These are phyloP conservation scores for Apantesis nais DNA, from an alignment of 2,888 invertebrate species.

Conservation along the genomic window DNA sequence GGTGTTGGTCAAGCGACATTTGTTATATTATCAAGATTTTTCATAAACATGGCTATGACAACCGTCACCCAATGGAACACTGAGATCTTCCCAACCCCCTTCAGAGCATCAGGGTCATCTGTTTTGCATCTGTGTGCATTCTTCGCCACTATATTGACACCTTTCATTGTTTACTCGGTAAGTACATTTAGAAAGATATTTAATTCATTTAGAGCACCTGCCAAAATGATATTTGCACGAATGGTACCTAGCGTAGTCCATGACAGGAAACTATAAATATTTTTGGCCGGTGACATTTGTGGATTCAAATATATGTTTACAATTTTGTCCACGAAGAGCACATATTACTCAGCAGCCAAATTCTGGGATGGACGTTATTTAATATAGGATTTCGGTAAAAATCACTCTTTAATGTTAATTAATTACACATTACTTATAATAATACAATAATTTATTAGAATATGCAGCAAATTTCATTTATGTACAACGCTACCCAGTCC, in stretches of 20 bases:
- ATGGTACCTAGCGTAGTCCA: background rate
- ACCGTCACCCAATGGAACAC: slow-evolving; percentile 14
- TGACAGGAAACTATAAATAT: no score
- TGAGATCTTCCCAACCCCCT: slow-evolving; percentile 17
- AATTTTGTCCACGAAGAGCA: no score
- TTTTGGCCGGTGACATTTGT: no score
- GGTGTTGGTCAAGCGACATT: slow-evolving; percentile 6
- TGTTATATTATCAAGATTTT: slow-evolving; percentile 9
- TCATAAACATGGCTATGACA: slow-evolving; percentile 14
- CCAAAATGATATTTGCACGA: background rate
- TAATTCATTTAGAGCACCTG: background rate
- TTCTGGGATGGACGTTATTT: no score
- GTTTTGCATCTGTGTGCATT: slow-evolving; percentile 13
- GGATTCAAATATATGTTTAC: no score
- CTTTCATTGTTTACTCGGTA: slow-evolving; percentile 16
- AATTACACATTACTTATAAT: no score
- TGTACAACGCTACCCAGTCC: no score
- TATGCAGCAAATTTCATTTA: no score
- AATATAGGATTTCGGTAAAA: no score
- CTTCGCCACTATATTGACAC: slow-evolving; percentile 10
- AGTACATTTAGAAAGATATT: background rate
- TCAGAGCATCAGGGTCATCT: slow-evolving; percentile 15
- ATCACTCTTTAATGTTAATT: no score
- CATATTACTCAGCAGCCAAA: no score
- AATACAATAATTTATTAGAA: no score